These are phyloP conservation scores for Diaphora mendica DNA, from an alignment of 2,888 invertebrate genomes.

Conservation along the genomic window DNA sequence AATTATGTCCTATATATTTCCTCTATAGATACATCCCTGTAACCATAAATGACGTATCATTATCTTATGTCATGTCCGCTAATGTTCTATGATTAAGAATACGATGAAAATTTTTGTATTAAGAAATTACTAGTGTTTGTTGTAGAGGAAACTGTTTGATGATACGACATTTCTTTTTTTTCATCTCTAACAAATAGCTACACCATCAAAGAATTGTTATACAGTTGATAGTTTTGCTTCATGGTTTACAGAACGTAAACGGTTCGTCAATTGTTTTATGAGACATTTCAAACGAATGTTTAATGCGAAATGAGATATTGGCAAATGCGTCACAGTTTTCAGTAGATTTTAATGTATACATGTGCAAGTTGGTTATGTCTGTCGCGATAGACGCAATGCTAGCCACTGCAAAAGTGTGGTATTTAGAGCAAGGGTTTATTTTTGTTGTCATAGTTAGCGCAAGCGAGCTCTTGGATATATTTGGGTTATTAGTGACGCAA, in stretches of 20 bases:
- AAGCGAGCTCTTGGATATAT: conserved; percentile 71
- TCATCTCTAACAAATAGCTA: conserved; percentile 12
- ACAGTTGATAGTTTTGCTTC: conserved; percentile 24
- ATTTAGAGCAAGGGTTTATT: conserved; percentile 82
- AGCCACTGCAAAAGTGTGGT: conserved; percentile 63
- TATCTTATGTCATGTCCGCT: conserved; percentile 61
- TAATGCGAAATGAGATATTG: conserved; percentile 18
- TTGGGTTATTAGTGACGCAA: conserved; percentile 83
- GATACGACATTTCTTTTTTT: conserved; percentile 14
- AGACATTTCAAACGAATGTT: conserved; percentile 19
- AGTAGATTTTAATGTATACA: conserved; percentile 5
- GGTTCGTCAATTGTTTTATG: conserved; percentile 22
- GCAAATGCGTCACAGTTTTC: conserved; percentile 11
- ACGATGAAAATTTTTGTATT: conserved; percentile 42
- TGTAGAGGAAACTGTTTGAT: conserved; percentile 13
- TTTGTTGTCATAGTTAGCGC: conserved; percentile 79
- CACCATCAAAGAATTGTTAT: conserved; percentile 23
- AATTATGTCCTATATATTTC: no score
- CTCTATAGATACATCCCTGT: conserved; percentile 25
- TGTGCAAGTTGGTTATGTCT: conserved; percentile 24
- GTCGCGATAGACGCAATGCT: conserved; percentile 64
- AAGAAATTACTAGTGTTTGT: conserved; percentile 1
- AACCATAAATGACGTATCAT: conserved; percentile 57
- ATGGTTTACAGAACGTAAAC: conserved; percentile 38
- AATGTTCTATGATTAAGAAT: conserved; percentile 52